Conservation (phyloP, 2,888 invertebrate species). For the Melanostoma scalare region DNA sequence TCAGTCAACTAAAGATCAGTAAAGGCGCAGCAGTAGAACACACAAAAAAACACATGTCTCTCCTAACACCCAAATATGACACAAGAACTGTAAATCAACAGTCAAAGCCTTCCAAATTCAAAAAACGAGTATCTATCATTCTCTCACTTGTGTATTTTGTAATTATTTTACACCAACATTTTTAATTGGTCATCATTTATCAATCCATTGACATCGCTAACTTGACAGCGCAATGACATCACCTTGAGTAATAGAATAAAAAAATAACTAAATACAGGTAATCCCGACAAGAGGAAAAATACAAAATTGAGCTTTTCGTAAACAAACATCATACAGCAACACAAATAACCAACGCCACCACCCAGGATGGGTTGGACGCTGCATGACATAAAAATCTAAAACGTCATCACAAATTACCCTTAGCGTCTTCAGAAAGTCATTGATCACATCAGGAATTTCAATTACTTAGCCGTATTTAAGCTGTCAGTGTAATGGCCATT, state of each 20-base stretch:
- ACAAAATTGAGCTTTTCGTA: background rate
- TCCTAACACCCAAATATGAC: constrained; percentile 36
- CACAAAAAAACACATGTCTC: constrained; percentile 13
- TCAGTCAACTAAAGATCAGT: background rate
- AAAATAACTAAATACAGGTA: background rate
- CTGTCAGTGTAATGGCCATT: constrained; percentile 7
- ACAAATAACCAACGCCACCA: constrained; percentile 27
- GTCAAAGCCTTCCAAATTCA: constrained; percentile 11
- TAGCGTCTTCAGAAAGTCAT: constrained; percentile 30
- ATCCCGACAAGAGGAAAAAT: background rate
- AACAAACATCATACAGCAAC: constrained; percentile 12
- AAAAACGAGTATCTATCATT: constrained; percentile 19
- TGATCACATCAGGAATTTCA: constrained; percentile 28
- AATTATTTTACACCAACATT: constrained; percentile 50
- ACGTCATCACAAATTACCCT: constrained; percentile 19
- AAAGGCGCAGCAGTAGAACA: constrained; percentile 32
- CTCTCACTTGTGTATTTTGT: constrained; percentile 30
- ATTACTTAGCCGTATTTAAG: constrained; percentile 16
- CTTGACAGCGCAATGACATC: constrained; percentile 44
- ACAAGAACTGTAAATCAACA: constrained; percentile 17
- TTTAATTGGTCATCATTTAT: constrained; percentile 51
- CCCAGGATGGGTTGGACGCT: background rate
- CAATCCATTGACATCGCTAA: constrained; percentile 27
- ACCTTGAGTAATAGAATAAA: background rate
- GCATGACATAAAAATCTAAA: constrained; percentile 21